These are phyloP conservation scores for Varecia variegata DNA, from an alignment of 2,797 vertebrate genomes.

Conservation along the genomic window DNA sequence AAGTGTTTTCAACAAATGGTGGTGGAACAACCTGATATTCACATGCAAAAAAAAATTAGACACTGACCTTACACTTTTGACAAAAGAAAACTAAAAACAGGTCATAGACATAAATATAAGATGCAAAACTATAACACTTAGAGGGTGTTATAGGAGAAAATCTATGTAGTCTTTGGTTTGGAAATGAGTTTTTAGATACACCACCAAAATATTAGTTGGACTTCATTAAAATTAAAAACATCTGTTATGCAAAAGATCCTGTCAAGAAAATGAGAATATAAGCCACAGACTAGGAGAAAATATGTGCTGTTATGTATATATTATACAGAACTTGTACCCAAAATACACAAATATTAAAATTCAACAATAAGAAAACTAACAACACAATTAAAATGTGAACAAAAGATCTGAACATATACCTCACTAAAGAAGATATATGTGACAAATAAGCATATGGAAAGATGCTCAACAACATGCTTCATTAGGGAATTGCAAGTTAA, in stretches of 20 bases:
- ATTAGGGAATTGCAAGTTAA: background rate
- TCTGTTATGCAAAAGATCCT: background rate
- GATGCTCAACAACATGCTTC: background rate
- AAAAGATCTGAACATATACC: background rate
- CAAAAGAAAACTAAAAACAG: background rate
- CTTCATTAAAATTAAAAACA: background rate
- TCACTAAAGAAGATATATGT: background rate
- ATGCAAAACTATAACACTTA: background rate
- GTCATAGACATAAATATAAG: background rate
- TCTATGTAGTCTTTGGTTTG: background rate
- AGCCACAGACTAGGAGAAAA: background rate
- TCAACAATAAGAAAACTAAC: background rate
- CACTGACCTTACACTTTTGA: background rate
- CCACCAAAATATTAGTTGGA: background rate
- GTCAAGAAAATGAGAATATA: background rate
- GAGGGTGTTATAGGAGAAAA: background rate
- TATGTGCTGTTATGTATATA: background rate
- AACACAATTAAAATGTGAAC: background rate
- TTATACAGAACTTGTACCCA: background rate
- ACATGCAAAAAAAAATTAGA: background rate
- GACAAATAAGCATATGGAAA: background rate
- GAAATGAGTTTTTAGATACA: background rate
- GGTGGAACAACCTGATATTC: background rate
- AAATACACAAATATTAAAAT: background rate
- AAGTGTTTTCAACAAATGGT: background rate